These are phyloP conservation scores for Chromoteleia sp. DNA, from an alignment of 2,888 invertebrate species.

Conservation along the genomic window DNA sequence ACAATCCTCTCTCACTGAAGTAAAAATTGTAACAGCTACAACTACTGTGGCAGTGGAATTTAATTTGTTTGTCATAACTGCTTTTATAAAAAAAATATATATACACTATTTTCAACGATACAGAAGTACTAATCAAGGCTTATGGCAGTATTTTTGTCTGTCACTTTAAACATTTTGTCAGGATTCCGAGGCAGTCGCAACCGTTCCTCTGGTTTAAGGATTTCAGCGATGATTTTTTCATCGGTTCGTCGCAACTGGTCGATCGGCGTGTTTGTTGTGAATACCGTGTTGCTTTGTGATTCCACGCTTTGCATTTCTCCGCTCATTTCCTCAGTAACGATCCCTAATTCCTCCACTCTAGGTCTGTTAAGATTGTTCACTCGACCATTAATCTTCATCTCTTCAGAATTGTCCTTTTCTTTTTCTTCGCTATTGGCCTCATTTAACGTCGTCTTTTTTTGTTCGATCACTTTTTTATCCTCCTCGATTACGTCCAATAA, in stretches of 20 bases:
- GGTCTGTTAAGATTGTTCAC: slow-evolving; percentile 74
- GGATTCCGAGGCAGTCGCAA: slow-evolving; percentile 74
- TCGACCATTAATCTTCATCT: slow-evolving; percentile 81
- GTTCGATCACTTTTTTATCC: slow-evolving; percentile 64
- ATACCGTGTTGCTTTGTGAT: slow-evolving; percentile 55
- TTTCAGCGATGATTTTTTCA: slow-evolving; percentile 83
- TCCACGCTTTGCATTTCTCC: slow-evolving; percentile 70
- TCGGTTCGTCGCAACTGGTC: slow-evolving; percentile 78
- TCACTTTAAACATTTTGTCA: slow-evolving; percentile 80
- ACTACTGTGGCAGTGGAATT: slow-evolving; percentile 58
- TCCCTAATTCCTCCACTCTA: slow-evolving; percentile 74
- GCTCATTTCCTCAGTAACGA: slow-evolving; percentile 76
- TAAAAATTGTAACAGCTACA: background rate
- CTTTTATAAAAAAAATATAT: slow-evolving; percentile 82
- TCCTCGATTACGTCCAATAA: slow-evolving; percentile 78
- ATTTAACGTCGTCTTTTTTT: slow-evolving; percentile 64
- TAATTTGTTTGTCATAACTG: slow-evolving; percentile 67
- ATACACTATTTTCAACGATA: slow-evolving; percentile 79
- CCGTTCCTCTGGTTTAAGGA: slow-evolving; percentile 80
- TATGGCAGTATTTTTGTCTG: slow-evolving; percentile 83
- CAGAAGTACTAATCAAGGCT: slow-evolving; percentile 82
- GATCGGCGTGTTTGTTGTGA: slow-evolving; percentile 43
- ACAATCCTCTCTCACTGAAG: background rate
- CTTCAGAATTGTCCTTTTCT: slow-evolving; percentile 72
- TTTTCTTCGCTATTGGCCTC: slow-evolving; percentile 64